Percentiles rank a stretch among this genome's conserved stretches.
Evolutionary conservation across 2,797 vertebrate species (phyloP).

Genomic region (Epinephelus malabaricus): DNA sequence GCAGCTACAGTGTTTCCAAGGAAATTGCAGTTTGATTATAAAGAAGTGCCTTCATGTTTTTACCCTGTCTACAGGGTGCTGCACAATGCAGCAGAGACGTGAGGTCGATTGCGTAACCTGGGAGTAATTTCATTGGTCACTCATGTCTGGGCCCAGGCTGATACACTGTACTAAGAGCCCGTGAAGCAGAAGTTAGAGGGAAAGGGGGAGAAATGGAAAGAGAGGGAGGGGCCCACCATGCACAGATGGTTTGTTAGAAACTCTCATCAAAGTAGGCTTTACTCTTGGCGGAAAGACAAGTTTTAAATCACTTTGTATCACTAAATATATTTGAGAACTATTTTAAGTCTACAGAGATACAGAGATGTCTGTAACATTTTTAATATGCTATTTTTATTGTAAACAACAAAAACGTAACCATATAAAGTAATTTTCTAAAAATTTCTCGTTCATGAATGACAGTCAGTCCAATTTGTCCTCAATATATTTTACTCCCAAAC

Average conservation of each 20-base stretch:
- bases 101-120: conserved; percentile 47
- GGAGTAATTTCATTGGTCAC: conserved; percentile 62
- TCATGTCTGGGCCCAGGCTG: conserved; percentile 30
- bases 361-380: conserved; percentile 32
- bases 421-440: conserved; percentile 54
- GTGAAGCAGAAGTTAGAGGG: conserved; percentile 22
- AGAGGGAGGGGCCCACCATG: neutral
- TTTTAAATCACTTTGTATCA: conserved; percentile 61
- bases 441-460: conserved; percentile 15
- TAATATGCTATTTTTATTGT: conserved; percentile 52
- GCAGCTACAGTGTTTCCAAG: conserved; percentile 73
- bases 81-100: conserved; percentile 66
- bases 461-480: neutral
- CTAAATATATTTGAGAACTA: conserved; percentile 52
- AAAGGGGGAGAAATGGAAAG: neutral
- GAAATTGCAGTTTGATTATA: conserved; percentile 62
- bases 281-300: conserved; percentile 53
- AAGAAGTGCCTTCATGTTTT: conserved; percentile 56
- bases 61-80: conserved; percentile 47
- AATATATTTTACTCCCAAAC: conserved; percentile 19
- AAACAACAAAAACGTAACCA: conserved; percentile 52
- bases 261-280: conserved; percentile 17
- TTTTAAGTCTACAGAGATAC: conserved; percentile 52
- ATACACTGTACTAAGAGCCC: conserved; percentile 35
- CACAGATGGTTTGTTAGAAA: conserved; percentile 47